Evolutionary conservation across 2,113 vertebrate genomes (phyloP), one percentile per base, ranked within the genome.

Genomic region (Corapipo altera): DNA sequence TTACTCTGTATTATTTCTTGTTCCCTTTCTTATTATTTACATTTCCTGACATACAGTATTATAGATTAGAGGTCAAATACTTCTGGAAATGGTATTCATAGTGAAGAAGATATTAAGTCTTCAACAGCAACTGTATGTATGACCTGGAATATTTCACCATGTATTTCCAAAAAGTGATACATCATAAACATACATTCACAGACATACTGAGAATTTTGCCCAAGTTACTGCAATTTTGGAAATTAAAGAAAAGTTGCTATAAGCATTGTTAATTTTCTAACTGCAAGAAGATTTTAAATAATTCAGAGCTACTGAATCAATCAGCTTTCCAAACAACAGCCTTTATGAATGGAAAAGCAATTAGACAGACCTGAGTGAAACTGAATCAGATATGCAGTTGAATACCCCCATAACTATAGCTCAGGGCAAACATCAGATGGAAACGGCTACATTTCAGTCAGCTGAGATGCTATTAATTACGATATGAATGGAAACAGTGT

Each of bases 331-430:
- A 92, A 98, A 97, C 97, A 97, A 96, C 72, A 97, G 96, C 94
- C 97, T 98, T 98, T 98, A 98, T 99, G 98, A 98, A 98, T 95
- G 98, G 97, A 97, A 96, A 98, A 97, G 85, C 98, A 97, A 98
- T 98, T 96, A 98, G 96, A 97, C 96, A 92, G 96, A 96, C 96
- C 74, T 55, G 73, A 97, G 96, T 98, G 98, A 98, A 98, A 98
- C 95, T 88, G 96, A 98, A 99, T 97, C 96, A 97, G 97, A 97
- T 97, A 97, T 89, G 96, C 92, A 97, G 93, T 92, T 98, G 95
- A 95, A 85, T 87, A 44, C 91, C 81, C 81, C 82, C 94, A 97
- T 96, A 95, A 89, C 87, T 96, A 67, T 66, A 91, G 86, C 93
- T 97, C 84, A 28, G 82, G 59, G 96, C 97, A 98, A 98, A 98